Conservation (phyloP, 2,797 vertebrate genomes). For the Cheirogaleus major region DNA sequence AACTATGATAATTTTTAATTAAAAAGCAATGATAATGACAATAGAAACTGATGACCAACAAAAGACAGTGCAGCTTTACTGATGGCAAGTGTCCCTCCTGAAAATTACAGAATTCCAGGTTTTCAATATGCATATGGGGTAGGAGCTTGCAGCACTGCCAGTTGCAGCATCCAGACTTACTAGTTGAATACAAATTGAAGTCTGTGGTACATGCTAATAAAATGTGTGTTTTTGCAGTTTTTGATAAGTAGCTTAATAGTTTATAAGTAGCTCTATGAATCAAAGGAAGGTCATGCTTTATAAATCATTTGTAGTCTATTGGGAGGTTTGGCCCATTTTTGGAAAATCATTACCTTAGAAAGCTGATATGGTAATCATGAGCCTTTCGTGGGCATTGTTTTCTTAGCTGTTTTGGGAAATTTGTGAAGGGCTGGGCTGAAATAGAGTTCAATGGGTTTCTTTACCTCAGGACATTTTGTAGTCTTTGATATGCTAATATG, state of each 20-base stretch:
- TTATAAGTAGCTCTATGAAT: background rate
- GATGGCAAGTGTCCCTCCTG: background rate
- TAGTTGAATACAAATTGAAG: conserved; percentile 3
- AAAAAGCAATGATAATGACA: conserved; percentile 49
- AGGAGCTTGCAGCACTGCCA: background rate
- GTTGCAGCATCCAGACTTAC: conserved; percentile 11
- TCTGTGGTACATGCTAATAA: background rate
- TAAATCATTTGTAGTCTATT: background rate
- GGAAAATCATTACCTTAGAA: conserved; percentile 6
- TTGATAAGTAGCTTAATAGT: background rate
- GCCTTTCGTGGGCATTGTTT: background rate
- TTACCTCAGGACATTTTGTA: conserved; percentile 33
- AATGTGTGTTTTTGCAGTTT: background rate
- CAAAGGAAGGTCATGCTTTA: conserved; percentile 34
- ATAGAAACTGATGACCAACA: conserved; percentile 5
- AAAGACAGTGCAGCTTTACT: background rate
- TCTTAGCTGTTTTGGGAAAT: background rate
- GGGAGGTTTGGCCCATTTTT: conserved; percentile 35
- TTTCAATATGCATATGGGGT: background rate
- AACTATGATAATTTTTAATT: conserved; percentile 42
- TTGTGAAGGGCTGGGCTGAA: background rate
- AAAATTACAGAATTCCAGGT: conserved; percentile 6
- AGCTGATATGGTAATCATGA: background rate
- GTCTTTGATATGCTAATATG: conserved; percentile 50
- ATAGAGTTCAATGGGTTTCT: background rate